phyloP scores from a whole-genome alignment of 2,113 vertebrate species.

The Gymnobelideus leadbeateri region DNA sequence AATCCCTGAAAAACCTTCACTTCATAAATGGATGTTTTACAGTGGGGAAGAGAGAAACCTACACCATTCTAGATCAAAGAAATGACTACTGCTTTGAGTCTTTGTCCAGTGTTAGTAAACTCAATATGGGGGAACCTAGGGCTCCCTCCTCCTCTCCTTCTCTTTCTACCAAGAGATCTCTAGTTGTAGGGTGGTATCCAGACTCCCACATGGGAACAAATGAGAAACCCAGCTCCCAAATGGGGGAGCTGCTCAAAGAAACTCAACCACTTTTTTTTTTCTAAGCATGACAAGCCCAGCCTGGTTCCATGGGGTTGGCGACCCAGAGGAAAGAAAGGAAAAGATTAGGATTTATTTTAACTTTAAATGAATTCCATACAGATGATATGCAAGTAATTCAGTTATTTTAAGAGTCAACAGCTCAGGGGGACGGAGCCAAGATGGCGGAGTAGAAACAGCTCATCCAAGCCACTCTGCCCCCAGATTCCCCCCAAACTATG shows the following conservation, averaged over 20 bases:
- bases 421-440: no score
- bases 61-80: not conserved
- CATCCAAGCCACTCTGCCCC: no score
- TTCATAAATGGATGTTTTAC: not conserved
- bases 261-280: not conserved
- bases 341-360: slow-evolving; percentile 38
- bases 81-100: not conserved
- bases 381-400: slow-evolving; percentile 52
- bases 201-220: not conserved
- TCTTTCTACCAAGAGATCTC: not conserved
- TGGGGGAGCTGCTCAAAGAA: not conserved
- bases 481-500: no score
- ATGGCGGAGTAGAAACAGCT: no score
- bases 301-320: slow-evolving; percentile 36
- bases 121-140: not conserved
- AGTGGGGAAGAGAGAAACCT: not conserved
- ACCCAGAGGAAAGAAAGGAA: slow-evolving; percentile 58
- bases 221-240: slow-evolving; percentile 41
- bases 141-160: not conserved
- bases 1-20: not conserved
- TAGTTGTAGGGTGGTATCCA: not conserved
- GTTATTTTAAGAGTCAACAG: slow-evolving; percentile 60
- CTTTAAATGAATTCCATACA: slow-evolving; percentile 62
- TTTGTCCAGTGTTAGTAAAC: not conserved
- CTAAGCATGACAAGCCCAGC: not conserved